Percentiles rank a stretch among this genome's conserved stretches.
Conservation (phyloP, 2,888 invertebrate species). For the Drosophila recens region DNA sequence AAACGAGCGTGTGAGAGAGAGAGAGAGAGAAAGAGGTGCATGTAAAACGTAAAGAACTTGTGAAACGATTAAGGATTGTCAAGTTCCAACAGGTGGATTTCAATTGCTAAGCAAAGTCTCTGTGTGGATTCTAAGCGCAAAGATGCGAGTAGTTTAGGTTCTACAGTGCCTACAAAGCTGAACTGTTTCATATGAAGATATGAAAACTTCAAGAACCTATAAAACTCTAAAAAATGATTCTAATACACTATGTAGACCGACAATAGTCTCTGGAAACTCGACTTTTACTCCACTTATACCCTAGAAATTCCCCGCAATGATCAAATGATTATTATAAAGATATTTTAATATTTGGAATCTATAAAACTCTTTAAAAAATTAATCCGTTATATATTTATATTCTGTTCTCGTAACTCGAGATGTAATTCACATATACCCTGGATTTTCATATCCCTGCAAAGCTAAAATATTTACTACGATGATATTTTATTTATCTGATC, state of each 20-base stretch:
- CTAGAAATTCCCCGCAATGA: too few species aligned
- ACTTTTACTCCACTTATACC: too few species aligned
- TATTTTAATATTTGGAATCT: too few species aligned
- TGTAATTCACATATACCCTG: too few species aligned
- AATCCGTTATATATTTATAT: too few species aligned
- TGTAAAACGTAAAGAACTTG: constrained; percentile 1
- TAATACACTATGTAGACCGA: not conserved
- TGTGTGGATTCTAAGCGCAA: not conserved
- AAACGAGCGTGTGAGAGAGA: not conserved
- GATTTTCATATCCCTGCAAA: too few species aligned
- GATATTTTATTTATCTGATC: too few species aligned
- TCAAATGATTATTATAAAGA: too few species aligned
- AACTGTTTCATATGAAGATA: not conserved
- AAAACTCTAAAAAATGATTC: not conserved
- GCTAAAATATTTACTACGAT: too few species aligned
- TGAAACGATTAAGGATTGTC: constrained; percentile 16
- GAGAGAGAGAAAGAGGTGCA: not conserved
- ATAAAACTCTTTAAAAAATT: too few species aligned
- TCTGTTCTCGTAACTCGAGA: too few species aligned
- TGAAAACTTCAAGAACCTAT: not conserved
- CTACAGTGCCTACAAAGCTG: not conserved
- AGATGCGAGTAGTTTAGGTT: not conserved
- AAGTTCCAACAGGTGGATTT: constrained; percentile 7
- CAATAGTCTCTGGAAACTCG: too few species aligned
- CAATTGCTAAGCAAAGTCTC: constrained; percentile 1